Evolutionary conservation across 2,797 vertebrate genomes (phyloP), one percentile per base, ranked within the genome.

Genomic region (Micrastur ruficollis): DNA sequence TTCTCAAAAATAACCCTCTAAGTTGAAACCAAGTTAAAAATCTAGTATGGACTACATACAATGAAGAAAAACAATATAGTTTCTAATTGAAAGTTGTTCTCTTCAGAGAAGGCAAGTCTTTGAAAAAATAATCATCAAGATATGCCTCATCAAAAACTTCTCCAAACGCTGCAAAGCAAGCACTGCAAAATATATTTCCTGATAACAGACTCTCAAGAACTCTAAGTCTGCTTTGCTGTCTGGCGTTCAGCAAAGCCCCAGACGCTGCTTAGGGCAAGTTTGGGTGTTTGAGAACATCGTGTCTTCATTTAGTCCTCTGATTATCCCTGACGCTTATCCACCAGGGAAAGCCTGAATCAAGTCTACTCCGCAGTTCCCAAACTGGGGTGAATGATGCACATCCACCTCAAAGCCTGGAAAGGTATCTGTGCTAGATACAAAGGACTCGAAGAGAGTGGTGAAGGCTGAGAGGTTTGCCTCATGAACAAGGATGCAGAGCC

Each of bases 381-480:
- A 31, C 16, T 5, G 22, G 31, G 9, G 8, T 8, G 65, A 50
- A 14, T 0, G 27, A 65, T 23, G 23, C 65, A 42, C 68, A 50
- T 2, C 42, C 44, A 26, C 32, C 65, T 55, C 42, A 7, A 19
- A 47, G 36, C 1, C 36, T 6, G 49, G 67, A 27, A 46, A 78
- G 56, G 47, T 6, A 32, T 16, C 85, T 20, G 42, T 50, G 72
- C n/a, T 40, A 56, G 22, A 14, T 13, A 15, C 32, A 65, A 93
- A 67, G 27, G 47, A 47, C 58, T 65, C 1, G 0, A 44, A 65
- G 22, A 62, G 47, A 12, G 19, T 25, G 49, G 50, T 1, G 0
- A 79, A 61, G 47, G 68, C 72, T 66, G 72, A 78, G 63, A 83
- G 53, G 34, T 61, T 31, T 87, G 36, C 29, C 70, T 73, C 2